Percentiles rank a stretch among this genome's conserved stretches.
These are phyloP conservation scores for Hoplodrina blanda DNA, from an alignment of 2,888 invertebrate genomes.

Conservation along the genomic window DNA sequence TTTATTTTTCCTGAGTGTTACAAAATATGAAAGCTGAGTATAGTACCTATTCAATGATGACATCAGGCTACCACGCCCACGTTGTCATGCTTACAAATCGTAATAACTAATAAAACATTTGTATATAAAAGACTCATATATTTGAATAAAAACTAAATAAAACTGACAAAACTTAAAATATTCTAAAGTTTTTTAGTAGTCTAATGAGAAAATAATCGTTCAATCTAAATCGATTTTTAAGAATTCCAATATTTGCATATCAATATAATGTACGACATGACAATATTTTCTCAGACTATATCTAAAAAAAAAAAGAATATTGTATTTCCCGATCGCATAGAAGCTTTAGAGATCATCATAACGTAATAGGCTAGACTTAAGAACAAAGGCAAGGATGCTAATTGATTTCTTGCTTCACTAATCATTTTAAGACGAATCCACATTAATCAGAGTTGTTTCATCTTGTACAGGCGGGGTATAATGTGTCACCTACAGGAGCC, in stretches of 20 bases:
- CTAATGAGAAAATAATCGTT: slow-evolving; percentile 41
- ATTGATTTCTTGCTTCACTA: slow-evolving; percentile 13
- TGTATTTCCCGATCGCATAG: background rate
- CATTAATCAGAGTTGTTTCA: slow-evolving; percentile 4
- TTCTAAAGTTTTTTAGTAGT: slow-evolving; percentile 19
- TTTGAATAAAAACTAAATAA: slow-evolving; percentile 53
- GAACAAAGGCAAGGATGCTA: background rate
- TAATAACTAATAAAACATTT: slow-evolving; percentile 56
- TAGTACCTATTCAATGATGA: slow-evolving; percentile 50
- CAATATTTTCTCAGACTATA: background rate
- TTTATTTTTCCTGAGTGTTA: slow-evolving; percentile 35
- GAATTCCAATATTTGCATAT: background rate
- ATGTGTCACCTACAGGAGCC: slow-evolving; percentile 38
- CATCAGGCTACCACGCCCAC: slow-evolving; percentile 61
- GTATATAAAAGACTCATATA: slow-evolving; percentile 25
- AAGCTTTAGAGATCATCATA: background rate
- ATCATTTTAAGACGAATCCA: background rate
- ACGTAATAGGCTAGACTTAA: background rate
- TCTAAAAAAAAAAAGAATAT: background rate
- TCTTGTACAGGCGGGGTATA: slow-evolving; percentile 12
- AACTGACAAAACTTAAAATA: slow-evolving; percentile 38
- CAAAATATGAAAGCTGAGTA: slow-evolving; percentile 55
- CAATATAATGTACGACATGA: background rate
- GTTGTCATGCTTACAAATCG: slow-evolving; percentile 42
- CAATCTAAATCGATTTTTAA: slow-evolving; percentile 16